Base-by-base conservation (phyloP, 2,113 vertebrate species). In the Oryzias melastigma region DNA sequence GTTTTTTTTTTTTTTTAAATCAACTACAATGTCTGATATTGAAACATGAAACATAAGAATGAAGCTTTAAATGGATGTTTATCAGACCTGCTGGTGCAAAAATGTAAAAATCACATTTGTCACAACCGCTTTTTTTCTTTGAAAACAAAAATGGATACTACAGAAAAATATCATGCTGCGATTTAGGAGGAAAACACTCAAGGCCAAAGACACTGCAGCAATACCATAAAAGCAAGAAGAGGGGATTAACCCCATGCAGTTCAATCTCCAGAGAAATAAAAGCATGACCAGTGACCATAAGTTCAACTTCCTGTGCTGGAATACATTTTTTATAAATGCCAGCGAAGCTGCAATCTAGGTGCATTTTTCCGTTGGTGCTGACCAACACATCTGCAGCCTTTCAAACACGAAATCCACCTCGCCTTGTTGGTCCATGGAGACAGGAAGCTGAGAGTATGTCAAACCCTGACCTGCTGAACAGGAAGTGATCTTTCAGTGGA, bases 251-350 rank as follows among this genome's bases (percentile, higher is more conserved):
- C 17, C 17, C 7, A 3, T 19, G 17, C 24, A 25, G 27, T 55
- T 18, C 52, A 51, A 54, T 16, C 53, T 54, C 51, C 22, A 41
- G 48, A 69, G 60, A 44, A 49, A 42, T 51, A 53, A 65, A 69
- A 60, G 58, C 58, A 69, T 43, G 41, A 52, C 20, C n/a, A 49
- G 44, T 48, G 52, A 62, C 57, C 41, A 60, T 51, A 48, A 72
- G 58, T 61, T 43, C 42, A 65, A 45, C 65, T 56, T 68, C 58
- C 50, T 8, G 22, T 55, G 62, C 51, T 8, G 18, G 61, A 53
- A 72, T 84, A 4, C 43, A 73, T 85, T 66, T 83, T 85, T 83
- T 22, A 87, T n/a, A 43, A 73, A 41, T 14, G 12, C 45, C 47
- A 58, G 62, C 59, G 77, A 52, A 78, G 69, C 67, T 56, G 63